Percentiles rank a stretch among this genome's conserved stretches.
Evolutionary conservation across 2,797 vertebrate genomes (phyloP).

Genomic region (Chrosomus eos): DNA sequence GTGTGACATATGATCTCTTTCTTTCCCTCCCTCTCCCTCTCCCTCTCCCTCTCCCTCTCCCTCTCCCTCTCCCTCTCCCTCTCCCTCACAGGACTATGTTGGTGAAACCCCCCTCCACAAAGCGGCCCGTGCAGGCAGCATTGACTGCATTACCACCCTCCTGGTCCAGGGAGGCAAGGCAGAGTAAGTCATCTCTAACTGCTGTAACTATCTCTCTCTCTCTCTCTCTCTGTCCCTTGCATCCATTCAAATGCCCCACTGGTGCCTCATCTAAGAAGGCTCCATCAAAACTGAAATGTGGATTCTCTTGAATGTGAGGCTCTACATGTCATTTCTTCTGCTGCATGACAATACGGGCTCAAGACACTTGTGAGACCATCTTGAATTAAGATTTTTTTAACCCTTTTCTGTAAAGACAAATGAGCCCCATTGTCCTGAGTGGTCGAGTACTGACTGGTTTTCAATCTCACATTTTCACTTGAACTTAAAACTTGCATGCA

Average conservation of each 20-base stretch:
- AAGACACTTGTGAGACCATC: background rate
- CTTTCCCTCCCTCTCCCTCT: too few species aligned
- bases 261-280: slow-evolving; percentile 73
- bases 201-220: slow-evolving; percentile 54
- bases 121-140: slow-evolving; percentile 97
- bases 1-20: background rate
- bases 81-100: slow-evolving; percentile 91
- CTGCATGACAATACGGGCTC: background rate
- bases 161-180: slow-evolving; percentile 94
- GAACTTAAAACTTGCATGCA: background rate
- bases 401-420: background rate
- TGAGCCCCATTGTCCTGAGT: background rate
- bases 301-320: background rate
- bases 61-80: background rate
- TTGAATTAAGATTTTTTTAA: background rate
- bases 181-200: slow-evolving; percentile 89
- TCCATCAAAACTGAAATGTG: slow-evolving; percentile 67
- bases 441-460: background rate
- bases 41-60: too few species aligned
- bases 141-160: slow-evolving; percentile 96
- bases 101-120: slow-evolving; percentile 99
- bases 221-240: slow-evolving; percentile 58
- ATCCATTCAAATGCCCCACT: slow-evolving; percentile 65
- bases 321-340: background rate
- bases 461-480: slow-evolving; percentile 26